These are phyloP conservation scores for Tachina fera DNA, from an alignment of 2,888 invertebrate species.

Conservation along the genomic window DNA sequence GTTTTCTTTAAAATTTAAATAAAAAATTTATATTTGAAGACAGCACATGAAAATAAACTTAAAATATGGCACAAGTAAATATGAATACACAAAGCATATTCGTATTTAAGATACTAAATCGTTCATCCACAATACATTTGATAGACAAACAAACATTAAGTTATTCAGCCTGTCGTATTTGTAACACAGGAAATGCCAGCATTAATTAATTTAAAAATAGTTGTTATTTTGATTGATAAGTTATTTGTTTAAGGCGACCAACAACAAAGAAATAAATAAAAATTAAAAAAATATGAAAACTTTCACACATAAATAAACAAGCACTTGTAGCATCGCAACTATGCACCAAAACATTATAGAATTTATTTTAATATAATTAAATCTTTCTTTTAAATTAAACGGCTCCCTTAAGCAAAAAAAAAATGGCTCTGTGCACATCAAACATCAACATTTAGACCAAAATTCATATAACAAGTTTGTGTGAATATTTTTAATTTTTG, in stretches of 20 bases:
- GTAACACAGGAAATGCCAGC: conserved; percentile 69
- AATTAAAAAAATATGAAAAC: background rate
- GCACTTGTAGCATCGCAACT: background rate
- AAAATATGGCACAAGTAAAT: background rate
- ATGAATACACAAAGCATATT: background rate
- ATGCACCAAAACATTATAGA: background rate
- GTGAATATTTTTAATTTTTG: conserved; percentile 53
- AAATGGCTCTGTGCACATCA: conserved; percentile 57
- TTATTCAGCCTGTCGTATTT: conserved; percentile 28
- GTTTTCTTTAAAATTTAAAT: no score
- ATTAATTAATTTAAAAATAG: conserved; percentile 71
- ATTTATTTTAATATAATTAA: background rate
- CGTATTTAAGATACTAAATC: background rate
- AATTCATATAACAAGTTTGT: conserved; percentile 39
- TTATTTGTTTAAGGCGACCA: conserved; percentile 66
- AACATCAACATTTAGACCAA: conserved; percentile 65
- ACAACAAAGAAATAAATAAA: conserved; percentile 36
- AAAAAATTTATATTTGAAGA: no score
- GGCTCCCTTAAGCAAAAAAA: conserved; percentile 18
- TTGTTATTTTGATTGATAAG: conserved; percentile 71
- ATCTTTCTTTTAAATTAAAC: background rate
- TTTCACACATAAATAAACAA: background rate
- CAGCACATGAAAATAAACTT: no score
- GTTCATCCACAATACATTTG: background rate
- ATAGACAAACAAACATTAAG: conserved; percentile 20